Percentiles rank a stretch among this genome's conserved stretches.
Evolutionary conservation across 37 sponge, comb jelly and placozoan species (phyloP).

Genomic region (Geodia barretti): DNA sequence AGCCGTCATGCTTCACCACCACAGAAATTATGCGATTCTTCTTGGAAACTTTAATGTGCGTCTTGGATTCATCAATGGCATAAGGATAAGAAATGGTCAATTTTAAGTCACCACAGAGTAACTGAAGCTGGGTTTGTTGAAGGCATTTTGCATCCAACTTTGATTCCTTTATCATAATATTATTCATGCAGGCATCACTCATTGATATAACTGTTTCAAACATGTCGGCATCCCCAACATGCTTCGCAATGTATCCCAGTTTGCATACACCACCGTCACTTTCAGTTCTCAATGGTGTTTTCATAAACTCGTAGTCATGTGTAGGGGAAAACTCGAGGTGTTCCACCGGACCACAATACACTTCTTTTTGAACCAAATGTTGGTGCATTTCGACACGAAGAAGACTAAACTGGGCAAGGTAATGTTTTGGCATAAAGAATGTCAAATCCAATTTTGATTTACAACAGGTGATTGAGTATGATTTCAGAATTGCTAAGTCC

Average conservation of each 20-base stretch:
- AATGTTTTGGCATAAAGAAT: background rate
- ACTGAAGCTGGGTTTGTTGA: background rate
- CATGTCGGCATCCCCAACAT: slow-evolving; percentile 7
- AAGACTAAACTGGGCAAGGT: background rate
- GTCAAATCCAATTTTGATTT: background rate
- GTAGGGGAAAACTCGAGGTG: background rate
- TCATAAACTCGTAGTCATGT: background rate
- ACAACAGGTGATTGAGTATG: background rate
- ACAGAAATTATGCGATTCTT: background rate
- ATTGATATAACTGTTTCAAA: slow-evolving; percentile 11
- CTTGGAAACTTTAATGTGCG: slow-evolving; percentile 1
- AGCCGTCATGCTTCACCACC: background rate
- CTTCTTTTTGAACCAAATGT: background rate
- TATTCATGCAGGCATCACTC: background rate
- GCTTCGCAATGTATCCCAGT: background rate
- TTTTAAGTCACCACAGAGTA: background rate
- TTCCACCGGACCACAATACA: background rate
- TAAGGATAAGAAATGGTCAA: slow-evolving; percentile 5
- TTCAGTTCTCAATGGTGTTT: background rate
- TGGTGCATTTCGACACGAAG: background rate
- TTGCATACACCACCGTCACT: background rate
- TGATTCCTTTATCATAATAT: background rate
- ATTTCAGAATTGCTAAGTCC: background rate
- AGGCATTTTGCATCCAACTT: background rate
- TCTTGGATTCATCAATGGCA: slow-evolving; percentile 5